These are phyloP conservation scores for Ceratoteleas bidentatus DNA, from an alignment of 1,140 invertebrate species.

Conservation along the genomic window DNA sequence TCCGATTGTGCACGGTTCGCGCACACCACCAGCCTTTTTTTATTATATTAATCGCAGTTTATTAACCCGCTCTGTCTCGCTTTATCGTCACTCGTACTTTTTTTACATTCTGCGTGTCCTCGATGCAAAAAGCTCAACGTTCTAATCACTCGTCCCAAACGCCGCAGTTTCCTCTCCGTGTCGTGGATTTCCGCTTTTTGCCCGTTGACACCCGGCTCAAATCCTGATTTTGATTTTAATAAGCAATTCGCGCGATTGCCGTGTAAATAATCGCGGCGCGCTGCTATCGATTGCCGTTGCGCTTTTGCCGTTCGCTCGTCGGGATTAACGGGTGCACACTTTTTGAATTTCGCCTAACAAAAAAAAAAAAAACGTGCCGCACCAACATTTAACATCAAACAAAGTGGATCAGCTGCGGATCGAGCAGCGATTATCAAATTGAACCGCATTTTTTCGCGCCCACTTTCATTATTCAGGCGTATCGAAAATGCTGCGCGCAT, in stretches of 20 bases:
- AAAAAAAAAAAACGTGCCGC: neutral
- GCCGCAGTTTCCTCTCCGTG: no score
- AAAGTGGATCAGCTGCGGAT: neutral
- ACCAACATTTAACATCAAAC: neutral
- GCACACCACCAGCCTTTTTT: no score
- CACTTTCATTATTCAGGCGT: neutral
- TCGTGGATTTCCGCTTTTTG: no score
- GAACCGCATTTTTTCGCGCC: neutral
- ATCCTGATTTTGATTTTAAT: constrained; percentile 8
- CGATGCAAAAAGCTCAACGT: no score
- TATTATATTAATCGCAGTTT: no score
- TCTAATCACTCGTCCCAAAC: no score
- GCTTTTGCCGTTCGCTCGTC: neutral
- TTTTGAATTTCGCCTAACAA: neutral
- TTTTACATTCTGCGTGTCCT: no score
- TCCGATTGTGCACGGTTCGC: no score
- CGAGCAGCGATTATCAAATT: neutral
- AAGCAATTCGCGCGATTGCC: constrained; percentile 10
- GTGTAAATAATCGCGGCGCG: constrained; percentile 13
- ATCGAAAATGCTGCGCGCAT: neutral
- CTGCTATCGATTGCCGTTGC: constrained; percentile 13
- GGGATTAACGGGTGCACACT: neutral
- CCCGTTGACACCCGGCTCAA: neutral
- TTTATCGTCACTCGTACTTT: no score
- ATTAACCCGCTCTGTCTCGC: no score